Evolutionary conservation across 2,888 invertebrate species (phyloP).

Genomic region (Cosmia trapezina): DNA sequence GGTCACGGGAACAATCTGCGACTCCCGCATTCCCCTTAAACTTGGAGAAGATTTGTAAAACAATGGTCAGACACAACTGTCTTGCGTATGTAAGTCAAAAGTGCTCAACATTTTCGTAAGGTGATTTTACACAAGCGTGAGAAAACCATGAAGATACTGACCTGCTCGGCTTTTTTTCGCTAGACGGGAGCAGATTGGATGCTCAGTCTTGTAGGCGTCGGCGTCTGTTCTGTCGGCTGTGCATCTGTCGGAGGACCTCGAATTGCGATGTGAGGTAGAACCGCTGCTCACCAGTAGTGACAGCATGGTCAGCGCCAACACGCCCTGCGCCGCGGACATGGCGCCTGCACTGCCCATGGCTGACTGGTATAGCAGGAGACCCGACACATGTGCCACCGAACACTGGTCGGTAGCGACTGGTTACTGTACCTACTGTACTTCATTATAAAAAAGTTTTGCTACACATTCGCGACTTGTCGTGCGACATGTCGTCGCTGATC

Average conservation of each 20-base stretch:
- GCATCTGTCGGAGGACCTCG: not conserved
- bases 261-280: not conserved
- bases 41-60: too few relatives aligned
- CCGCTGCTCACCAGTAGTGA: not conserved
- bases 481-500: too few relatives aligned
- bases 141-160: not conserved
- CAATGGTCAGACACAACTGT: too few relatives aligned
- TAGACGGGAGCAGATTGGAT: conserved; percentile 3
- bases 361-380: not conserved
- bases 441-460: not conserved
- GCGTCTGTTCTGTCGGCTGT: not conserved
- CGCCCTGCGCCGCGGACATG: not conserved
- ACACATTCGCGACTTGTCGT: not conserved
- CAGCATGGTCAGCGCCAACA: not conserved
- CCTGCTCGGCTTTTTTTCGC: not conserved
- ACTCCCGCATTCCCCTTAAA: too few relatives aligned
- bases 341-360: not conserved
- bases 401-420: not conserved
- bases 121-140: not conserved
- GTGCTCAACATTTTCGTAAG: not conserved
- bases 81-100: too few relatives aligned
- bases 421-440: not conserved
- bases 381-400: not conserved
- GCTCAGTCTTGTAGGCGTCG: not conserved
- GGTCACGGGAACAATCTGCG: too few relatives aligned